Percentiles rank a stretch among this genome's conserved stretches.
Evolutionary conservation across 2,113 vertebrate genomes (phyloP).

Genomic region (Rhombomys opimus): DNA sequence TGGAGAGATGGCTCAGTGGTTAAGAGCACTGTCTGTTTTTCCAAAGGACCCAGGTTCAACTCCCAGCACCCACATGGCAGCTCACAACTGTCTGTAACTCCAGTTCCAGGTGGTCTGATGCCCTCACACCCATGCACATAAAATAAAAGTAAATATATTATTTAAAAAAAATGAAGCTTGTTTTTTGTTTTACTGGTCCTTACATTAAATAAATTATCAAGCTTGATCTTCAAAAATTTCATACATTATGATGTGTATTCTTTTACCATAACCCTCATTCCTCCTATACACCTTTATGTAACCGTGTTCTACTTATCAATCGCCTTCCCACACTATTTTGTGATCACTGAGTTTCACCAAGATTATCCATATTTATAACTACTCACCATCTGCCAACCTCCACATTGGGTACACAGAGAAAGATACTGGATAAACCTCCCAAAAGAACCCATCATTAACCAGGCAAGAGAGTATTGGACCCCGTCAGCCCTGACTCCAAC

Average conservation of each 20-base stretch:
- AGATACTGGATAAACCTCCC: background rate
- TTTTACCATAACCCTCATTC: background rate
- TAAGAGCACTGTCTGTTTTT: too few relatives aligned
- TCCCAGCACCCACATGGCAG: too few relatives aligned
- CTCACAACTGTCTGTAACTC: too few relatives aligned
- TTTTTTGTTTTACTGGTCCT: background rate
- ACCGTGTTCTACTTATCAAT: background rate
- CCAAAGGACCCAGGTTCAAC: too few relatives aligned
- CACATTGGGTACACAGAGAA: background rate
- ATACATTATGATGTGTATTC: background rate
- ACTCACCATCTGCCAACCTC: rapidly evolving
- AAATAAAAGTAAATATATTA: too few relatives aligned
- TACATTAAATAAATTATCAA: background rate
- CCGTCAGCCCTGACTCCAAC: too few relatives aligned
- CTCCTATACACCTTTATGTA: background rate
- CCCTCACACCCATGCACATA: too few relatives aligned
- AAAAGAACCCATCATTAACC: background rate
- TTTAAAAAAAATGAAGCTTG: too few relatives aligned
- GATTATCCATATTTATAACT: background rate
- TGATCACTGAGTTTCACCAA: background rate
- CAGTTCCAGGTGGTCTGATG: too few relatives aligned
- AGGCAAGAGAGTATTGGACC: too few relatives aligned
- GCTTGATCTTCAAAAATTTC: background rate
- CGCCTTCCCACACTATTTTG: background rate
- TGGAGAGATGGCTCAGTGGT: too few relatives aligned